A percentile compares a stretch with the other conserved stretches of the same genome.
Evolutionary conservation across 2,888 invertebrate genomes (phyloP).

Genomic region (Gymnocheta viridis): DNA sequence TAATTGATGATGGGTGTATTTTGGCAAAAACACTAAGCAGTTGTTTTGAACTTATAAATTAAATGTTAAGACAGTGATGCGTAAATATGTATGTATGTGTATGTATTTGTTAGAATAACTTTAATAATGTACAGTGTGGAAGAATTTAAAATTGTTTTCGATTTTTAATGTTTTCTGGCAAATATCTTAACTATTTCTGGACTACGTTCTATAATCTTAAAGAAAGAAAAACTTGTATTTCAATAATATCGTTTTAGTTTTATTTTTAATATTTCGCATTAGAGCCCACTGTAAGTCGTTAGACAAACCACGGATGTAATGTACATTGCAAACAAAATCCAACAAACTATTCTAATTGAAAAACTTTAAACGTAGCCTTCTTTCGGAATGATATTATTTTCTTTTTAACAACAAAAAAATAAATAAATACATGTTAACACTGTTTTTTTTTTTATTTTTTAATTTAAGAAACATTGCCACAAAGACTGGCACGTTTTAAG

Average conservation of each 20-base stretch:
- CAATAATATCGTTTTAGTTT: too few species aligned
- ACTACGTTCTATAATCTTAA: too few species aligned
- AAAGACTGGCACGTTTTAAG: slow-evolving; percentile 31
- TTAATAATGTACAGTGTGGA: too few species aligned
- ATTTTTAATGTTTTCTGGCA: too few species aligned
- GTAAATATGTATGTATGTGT: neutral
- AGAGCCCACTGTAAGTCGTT: neutral
- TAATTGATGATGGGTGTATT: slow-evolving; percentile 43
- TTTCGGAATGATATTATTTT: slow-evolving; percentile 26
- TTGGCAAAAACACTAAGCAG: slow-evolving; percentile 36
- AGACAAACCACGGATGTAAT: slow-evolving; percentile 3
- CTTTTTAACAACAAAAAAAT: neutral
- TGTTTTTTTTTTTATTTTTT: neutral
- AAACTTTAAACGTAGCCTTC: slow-evolving; percentile 35
- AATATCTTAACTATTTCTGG: too few species aligned
- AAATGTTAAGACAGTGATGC: neutral
- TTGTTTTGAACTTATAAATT: slow-evolving; percentile 38
- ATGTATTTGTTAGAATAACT: too few species aligned
- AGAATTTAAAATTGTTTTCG: too few species aligned
- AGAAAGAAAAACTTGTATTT: too few species aligned
- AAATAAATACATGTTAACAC: neutral
- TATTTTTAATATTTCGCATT: neutral
- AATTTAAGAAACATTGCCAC: neutral
- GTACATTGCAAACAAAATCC: neutral
- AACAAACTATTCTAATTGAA: slow-evolving; percentile 50